These are phyloP conservation scores for Coelogynopora nodosa DNA, from an alignment of 2,888 invertebrate genomes.

Conservation along the genomic window DNA sequence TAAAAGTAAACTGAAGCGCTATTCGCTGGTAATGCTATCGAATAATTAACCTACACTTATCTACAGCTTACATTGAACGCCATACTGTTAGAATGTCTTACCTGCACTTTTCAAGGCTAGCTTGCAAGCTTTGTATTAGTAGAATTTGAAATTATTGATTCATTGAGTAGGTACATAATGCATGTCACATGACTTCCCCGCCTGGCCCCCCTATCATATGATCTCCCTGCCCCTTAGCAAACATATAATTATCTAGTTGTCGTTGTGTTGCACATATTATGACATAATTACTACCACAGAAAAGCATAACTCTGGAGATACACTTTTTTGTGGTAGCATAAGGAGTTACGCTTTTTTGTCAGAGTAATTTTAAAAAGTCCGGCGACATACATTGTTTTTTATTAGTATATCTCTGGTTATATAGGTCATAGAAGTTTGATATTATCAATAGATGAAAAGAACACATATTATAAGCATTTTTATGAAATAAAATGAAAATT, in stretches of 20 bases:
- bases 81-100: neutral
- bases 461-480: conserved; percentile 28
- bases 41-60: neutral
- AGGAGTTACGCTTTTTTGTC: neutral
- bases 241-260: conserved; percentile 28
- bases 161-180: conserved; percentile 8
- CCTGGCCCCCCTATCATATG: neutral
- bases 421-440: conserved; percentile 31
- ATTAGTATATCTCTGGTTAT: conserved; percentile 31
- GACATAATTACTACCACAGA: neutral
- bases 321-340: neutral
- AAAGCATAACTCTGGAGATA: neutral
- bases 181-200: conserved; percentile 6
- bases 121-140: neutral
- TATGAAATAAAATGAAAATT: conserved; percentile 25
- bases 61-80: neutral
- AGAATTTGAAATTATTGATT: neutral
- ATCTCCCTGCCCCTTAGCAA: conserved; percentile 15
- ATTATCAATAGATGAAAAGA: conserved; percentile 19
- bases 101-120: neutral
- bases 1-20: neutral
- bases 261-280: conserved; percentile 24
- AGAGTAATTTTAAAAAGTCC: neutral
- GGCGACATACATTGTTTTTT: neutral
- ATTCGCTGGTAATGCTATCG: neutral